Evolutionary conservation across 1,140 invertebrate genomes (phyloP), one percentile per base, ranked within the genome.

Genomic region (Dryas iulia): DNA sequence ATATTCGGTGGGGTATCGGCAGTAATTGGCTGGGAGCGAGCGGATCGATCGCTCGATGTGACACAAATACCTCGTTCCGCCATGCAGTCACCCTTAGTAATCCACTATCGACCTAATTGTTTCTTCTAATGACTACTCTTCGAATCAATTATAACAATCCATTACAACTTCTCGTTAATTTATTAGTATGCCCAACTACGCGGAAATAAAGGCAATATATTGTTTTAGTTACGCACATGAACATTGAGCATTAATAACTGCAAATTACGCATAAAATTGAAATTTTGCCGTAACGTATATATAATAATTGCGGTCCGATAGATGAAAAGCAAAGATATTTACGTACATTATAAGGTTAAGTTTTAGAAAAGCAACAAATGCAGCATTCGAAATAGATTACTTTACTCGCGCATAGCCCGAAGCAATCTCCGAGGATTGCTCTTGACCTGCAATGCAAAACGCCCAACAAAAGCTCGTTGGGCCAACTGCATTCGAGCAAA

Each of bases 91-190:
- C 81, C 76, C 81, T 76, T 76, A 69, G 79, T 86, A 85, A 87
- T 86, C 83, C 81, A 86, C 84, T 82, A 83, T 82, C 84, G 76
- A 83, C 84, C 84, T 87, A 89, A 89, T 89, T 87, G 84, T 85
- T 87, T 82, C 83, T 86, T 83, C 77, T 82, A 81, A 85, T 84
- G 79, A 86, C 82, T 74, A 81, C 77, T 79, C 73, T 73, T 78
- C 58, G 71, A 77, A 80, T 82, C 76, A 84, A 83, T 82, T 86
- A 81, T 81, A 76, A 73, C 77, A 68, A 83, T 76, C 76, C 71
- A 86, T 83, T 84, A 82, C 72, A 66, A 72, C 58, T 76, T 71
- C 66, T 71, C 68, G 74, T 78, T 78, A 69, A 71, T 78, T 79
- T 78, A 74, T 81, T 79, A 74, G 66, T 54, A 66, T 63, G 65